Conservation (phyloP, 2,888 invertebrate genomes). For the Linyphia triangularis region DNA sequence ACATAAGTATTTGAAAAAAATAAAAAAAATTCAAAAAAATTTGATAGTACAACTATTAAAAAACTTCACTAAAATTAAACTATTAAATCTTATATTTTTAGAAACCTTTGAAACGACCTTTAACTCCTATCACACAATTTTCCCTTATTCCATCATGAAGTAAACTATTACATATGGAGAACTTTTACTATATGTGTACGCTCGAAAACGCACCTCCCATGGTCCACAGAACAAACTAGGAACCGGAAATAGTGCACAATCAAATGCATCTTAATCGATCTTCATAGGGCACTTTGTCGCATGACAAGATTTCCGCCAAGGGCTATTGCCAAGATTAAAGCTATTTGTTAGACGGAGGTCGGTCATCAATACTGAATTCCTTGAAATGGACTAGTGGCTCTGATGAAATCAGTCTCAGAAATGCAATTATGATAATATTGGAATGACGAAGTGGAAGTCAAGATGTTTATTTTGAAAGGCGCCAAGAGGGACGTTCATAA, state of each 20-base stretch:
- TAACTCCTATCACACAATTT: too few species aligned
- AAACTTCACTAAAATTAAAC: too few species aligned
- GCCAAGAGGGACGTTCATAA: too few species aligned
- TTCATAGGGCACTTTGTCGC: constrained; percentile 23
- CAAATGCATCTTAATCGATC: constrained; percentile 47
- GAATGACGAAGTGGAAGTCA: background rate
- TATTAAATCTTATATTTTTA: too few species aligned
- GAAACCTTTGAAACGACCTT: too few species aligned
- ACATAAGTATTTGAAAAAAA: too few species aligned
- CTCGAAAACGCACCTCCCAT: background rate
- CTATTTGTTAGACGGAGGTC: constrained; percentile 46
- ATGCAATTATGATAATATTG: background rate
- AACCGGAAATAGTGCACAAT: constrained; percentile 25
- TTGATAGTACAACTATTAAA: too few species aligned
- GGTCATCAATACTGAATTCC: constrained; percentile 4
- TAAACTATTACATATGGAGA: background rate
- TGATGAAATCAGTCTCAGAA: background rate
- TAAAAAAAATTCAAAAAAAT: too few species aligned
- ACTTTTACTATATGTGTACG: background rate
- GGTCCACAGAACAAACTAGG: background rate
- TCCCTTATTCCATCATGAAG: too few species aligned
- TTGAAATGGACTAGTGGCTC: background rate
- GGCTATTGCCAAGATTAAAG: constrained; percentile 46
- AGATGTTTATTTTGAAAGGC: too few species aligned
- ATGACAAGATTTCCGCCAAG: constrained; percentile 46